Base-by-base conservation (phyloP, 1,140 invertebrate genomes). In the Dryas iulia region DNA sequence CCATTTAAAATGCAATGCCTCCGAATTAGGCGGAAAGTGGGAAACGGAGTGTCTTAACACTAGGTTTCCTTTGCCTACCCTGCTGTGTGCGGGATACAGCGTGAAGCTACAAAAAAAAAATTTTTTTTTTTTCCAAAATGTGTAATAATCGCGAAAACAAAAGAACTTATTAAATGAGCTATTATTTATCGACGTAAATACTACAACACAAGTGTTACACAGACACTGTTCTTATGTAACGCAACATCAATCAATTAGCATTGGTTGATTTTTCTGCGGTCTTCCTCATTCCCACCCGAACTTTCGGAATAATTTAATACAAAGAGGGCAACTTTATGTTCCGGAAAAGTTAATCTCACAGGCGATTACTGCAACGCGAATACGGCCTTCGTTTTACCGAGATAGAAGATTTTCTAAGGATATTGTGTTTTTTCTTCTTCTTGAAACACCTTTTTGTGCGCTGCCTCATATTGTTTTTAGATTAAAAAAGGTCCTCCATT, bases 221-320 rank as follows among this genome's bases (percentile, higher is more conserved):
- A 47, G 18, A 47, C 10, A 47, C 1, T 0, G 7, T 47, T 11
- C 14, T 18, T 25, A 14, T 23, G 31, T 66, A 73, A 67, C 68
- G 70, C 59, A 76, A 78, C 78, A 84, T 81, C 79, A 83, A 85
- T 85, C 77, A 84, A 86, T 85, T 87, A 82, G 73, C 74, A 77
- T 73, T 79, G 58, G 54, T 63, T 23, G 64, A 83, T 77, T 71
- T 81, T 64, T 63, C 69, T 39, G 68, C 79, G 77, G 79, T 77
- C 77, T 79, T 71, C 57, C 74, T 72, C 58, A 66, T 78, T 74
- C 69, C 66, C 64, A 69, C 68, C 58, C 59, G 59, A 86, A 84
- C 72, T 86, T 86, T 82, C 57, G 28, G 79, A 84, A 87, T 86
- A 86, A 86, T 86, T 84, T 86, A 83, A 87, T 84, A 84, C 77